Conservation (phyloP, 1,140 invertebrate genomes). For the Sarcophaga bullata region DNA sequence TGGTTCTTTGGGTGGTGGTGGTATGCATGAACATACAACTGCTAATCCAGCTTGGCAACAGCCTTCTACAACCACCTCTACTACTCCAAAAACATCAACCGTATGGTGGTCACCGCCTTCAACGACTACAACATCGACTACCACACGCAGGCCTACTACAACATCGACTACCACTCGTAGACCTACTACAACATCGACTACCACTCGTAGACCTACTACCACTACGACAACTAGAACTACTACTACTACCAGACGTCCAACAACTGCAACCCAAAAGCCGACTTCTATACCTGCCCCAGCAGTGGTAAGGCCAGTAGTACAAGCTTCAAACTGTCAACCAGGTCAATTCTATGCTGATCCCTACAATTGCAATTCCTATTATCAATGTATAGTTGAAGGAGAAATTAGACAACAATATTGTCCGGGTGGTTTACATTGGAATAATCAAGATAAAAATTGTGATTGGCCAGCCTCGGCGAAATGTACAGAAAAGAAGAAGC, state of each 20-base stretch:
- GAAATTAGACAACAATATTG: slow-evolving; percentile 75
- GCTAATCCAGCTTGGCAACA: slow-evolving; percentile 59
- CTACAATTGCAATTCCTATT: slow-evolving; percentile 78
- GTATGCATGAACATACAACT: slow-evolving; percentile 58
- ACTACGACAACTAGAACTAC: slow-evolving; percentile 60
- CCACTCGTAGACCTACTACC: slow-evolving; percentile 46
- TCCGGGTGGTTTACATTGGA: slow-evolving; percentile 85
- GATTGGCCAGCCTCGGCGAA: slow-evolving; percentile 82
- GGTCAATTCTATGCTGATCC: slow-evolving; percentile 76
- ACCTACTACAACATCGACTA: slow-evolving; percentile 49
- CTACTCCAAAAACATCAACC: slow-evolving; percentile 59
- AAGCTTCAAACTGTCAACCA: slow-evolving; percentile 69
- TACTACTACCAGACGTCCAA: slow-evolving; percentile 50
- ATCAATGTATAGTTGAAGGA: slow-evolving; percentile 76
- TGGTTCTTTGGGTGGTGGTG: slow-evolving; percentile 51
- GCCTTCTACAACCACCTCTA: slow-evolving; percentile 48
- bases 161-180: slow-evolving; percentile 56
- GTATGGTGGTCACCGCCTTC: slow-evolving; percentile 52
- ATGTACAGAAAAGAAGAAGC: slow-evolving; percentile 66
- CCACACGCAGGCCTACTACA: slow-evolving; percentile 46
- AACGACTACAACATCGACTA: slow-evolving; percentile 52
- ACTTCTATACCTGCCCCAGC: slow-evolving; percentile 65
- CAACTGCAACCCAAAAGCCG: slow-evolving; percentile 45
- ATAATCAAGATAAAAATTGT: slow-evolving; percentile 69
- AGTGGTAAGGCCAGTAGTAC: slow-evolving; percentile 64